Percentiles rank a stretch among this genome's conserved stretches.
Conservation (phyloP, 37 sponge, comb jelly and placozoan species). For the Beroe ovata region DNA sequence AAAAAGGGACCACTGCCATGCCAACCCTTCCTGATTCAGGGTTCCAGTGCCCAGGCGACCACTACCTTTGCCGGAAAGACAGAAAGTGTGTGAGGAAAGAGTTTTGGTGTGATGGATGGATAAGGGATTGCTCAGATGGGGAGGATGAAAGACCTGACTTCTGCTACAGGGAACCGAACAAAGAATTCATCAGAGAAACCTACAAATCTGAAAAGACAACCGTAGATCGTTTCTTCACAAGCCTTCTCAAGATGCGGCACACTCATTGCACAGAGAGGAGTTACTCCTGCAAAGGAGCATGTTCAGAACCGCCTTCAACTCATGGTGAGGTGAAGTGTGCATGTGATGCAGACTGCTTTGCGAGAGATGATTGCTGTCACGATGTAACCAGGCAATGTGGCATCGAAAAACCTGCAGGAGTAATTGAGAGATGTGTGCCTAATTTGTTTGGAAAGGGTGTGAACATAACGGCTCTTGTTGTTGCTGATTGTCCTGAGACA, state of each 20-base stretch:
- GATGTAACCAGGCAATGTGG: neutral
- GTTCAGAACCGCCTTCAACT: neutral
- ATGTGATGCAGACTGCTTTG: conserved; percentile 18
- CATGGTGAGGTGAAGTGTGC: neutral
- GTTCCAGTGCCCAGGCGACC: neutral
- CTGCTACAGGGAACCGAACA: conserved; percentile 32
- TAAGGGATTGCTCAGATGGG: conserved; percentile 26
- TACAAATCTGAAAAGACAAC: neutral
- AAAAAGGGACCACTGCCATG: neutral
- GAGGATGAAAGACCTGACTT: conserved; percentile 25
- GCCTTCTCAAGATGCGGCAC: neutral
- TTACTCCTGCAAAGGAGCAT: conserved; percentile 50
- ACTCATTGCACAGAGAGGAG: conserved; percentile 4
- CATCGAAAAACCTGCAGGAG: neutral
- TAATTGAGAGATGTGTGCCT: conserved; percentile 14
- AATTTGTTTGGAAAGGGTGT: neutral
- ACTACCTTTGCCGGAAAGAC: neutral
- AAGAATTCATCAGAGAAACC: neutral
- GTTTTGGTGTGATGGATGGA: conserved; percentile 62
- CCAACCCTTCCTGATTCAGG: conserved; percentile 10
- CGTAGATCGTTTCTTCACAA: neutral
- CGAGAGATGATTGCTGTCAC: conserved; percentile 24
- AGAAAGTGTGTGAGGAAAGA: conserved; percentile 3
- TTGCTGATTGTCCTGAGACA: conserved; percentile 6
- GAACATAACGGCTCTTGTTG: conserved; percentile 4